phyloP scores from a whole-genome alignment of 2,888 invertebrate species.

The Euplexia lucipara region DNA sequence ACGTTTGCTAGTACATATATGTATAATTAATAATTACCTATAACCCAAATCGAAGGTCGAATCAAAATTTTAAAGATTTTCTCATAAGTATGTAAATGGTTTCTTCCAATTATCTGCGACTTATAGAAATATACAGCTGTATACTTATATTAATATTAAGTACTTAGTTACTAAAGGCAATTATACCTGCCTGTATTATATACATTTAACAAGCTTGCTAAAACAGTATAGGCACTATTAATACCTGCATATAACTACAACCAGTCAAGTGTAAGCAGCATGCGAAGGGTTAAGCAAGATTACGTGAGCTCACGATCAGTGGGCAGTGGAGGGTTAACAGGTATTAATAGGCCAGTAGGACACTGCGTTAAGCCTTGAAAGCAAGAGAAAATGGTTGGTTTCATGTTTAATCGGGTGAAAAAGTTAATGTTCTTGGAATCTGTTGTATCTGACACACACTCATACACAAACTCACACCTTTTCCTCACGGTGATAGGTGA shows the following conservation, averaged over 20 bases:
- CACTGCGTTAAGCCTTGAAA: conserved; percentile 18
- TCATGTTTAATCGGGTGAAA: conserved; percentile 18
- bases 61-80: no score
- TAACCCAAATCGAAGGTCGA: no score
- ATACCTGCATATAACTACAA: conserved; percentile 2
- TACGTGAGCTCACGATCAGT: conserved; percentile 46
- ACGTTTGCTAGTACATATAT: no score
- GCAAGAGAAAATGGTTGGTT: conserved; percentile 7
- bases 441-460: no score
- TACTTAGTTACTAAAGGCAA: no score
- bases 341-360: conserved; percentile 44
- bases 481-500: no score
- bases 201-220: neutral
- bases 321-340: conserved; percentile 47
- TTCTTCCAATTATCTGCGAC: no score
- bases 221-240: neutral
- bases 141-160: no score
- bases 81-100: no score
- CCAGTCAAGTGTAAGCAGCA: conserved; percentile 32
- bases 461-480: no score
- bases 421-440: neutral
- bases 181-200: neutral
- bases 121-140: no score
- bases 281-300: conserved; percentile 42
- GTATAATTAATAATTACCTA: no score